Percentiles rank a stretch among this genome's conserved stretches.
Evolutionary conservation across 2,888 invertebrate genomes (phyloP).

Genomic region (Chesias legatella): DNA sequence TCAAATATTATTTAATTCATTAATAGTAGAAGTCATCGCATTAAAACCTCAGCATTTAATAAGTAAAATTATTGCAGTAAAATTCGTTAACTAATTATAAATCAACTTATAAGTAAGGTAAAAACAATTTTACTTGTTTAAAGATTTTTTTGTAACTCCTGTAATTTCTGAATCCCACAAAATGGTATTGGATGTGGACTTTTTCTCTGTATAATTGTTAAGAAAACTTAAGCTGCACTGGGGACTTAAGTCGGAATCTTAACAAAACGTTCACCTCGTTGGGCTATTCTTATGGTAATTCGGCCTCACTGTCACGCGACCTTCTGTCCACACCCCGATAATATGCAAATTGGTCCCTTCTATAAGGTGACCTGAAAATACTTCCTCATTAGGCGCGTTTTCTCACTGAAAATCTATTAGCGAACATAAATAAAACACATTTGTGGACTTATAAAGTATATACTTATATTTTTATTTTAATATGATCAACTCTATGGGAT

Average conservation of each 20-base stretch:
- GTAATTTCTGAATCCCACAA: conserved; percentile 8
- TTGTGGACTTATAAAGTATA: too few relatives aligned
- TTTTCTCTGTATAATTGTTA: conserved; percentile 49
- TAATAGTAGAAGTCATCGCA: conserved; percentile 3
- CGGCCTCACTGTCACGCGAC: conserved; percentile 67
- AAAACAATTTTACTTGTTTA: too few relatives aligned
- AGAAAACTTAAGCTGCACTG: conserved; percentile 54
- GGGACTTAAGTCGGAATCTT: conserved; percentile 58
- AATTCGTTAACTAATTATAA: too few relatives aligned
- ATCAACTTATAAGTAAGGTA: too few relatives aligned
- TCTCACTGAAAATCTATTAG: conserved; percentile 43
- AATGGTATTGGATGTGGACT: conserved; percentile 20
- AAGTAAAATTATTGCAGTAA: too few relatives aligned
- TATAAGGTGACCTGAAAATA: conserved; percentile 71
- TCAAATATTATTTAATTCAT: conserved; percentile 34
- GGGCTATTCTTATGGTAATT: conserved; percentile 75
- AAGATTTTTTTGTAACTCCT: not conserved
- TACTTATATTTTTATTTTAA: too few relatives aligned
- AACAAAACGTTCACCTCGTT: conserved; percentile 70
- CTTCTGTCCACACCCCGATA: conserved; percentile 75
- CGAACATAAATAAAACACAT: too few relatives aligned
- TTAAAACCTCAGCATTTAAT: too few relatives aligned
- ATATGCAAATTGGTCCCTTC: conserved; percentile 70
- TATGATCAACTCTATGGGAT: too few relatives aligned
- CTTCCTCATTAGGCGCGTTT: conserved; percentile 62